These are phyloP conservation scores for Synchiropus splendidus DNA, from an alignment of 2,113 vertebrate species.

Conservation along the genomic window DNA sequence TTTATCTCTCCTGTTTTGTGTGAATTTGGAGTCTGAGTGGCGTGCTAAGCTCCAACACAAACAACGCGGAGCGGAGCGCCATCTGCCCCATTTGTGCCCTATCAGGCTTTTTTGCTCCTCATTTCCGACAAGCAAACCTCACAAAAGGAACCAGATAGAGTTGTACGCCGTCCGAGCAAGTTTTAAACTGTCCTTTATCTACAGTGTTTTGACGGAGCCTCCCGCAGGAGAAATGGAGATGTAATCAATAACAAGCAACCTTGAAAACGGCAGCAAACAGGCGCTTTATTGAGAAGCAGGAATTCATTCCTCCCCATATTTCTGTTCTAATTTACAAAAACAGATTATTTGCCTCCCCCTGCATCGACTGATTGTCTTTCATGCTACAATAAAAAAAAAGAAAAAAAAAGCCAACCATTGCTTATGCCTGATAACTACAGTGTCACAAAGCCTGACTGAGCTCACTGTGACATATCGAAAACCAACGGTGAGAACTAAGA, in stretches of 20 bases:
- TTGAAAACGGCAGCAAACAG: constrained; percentile 65
- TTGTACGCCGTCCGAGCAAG: constrained; percentile 23
- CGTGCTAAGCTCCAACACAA: constrained; percentile 68
- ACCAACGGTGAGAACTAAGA: constrained; percentile 22
- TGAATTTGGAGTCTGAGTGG: constrained; percentile 56
- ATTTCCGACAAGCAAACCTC: constrained; percentile 35
- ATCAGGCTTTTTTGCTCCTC: constrained; percentile 46
- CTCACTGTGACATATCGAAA: constrained; percentile 31
- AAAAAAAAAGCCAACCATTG: constrained; percentile 49
- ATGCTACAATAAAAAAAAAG: constrained; percentile 40
- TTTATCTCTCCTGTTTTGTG: constrained; percentile 62
- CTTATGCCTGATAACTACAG: constrained; percentile 43
- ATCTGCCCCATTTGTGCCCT: constrained; percentile 56
- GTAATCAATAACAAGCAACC: constrained; percentile 67
- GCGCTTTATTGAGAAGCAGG: constrained; percentile 59
- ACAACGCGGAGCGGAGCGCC: constrained; percentile 50
- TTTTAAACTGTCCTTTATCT: constrained; percentile 63
- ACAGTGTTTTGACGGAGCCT: constrained; percentile 19
- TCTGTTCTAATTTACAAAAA: constrained; percentile 56
- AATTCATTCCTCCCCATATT: constrained; percentile 40
- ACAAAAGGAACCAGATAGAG: constrained; percentile 36
- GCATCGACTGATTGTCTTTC: constrained; percentile 46
- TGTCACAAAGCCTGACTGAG: constrained; percentile 41
- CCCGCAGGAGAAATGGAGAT: constrained; percentile 50
- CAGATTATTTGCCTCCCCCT: constrained; percentile 47